Evolutionary conservation across 2,113 vertebrate genomes (phyloP).

Genomic region (Paedocypris sp.): DNA sequence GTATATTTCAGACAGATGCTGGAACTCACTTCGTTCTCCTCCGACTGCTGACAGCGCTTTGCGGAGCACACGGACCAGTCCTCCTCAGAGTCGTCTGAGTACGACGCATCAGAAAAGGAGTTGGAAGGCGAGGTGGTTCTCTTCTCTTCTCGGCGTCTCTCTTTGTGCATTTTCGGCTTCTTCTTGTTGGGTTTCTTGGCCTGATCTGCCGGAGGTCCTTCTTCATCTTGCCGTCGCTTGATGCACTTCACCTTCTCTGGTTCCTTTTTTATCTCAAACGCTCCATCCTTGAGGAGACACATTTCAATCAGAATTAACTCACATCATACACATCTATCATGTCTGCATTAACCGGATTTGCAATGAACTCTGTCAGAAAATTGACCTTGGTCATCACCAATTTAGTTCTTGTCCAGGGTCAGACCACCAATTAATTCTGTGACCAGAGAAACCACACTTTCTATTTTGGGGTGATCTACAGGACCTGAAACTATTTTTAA

Average conservation of each 20-base stretch:
- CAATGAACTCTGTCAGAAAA: too few species aligned
- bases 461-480: too few species aligned
- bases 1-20: too few species aligned
- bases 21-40: constrained; percentile 84
- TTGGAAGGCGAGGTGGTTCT: constrained; percentile 50
- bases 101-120: constrained; percentile 64
- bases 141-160: constrained; percentile 58
- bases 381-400: too few species aligned
- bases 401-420: too few species aligned
- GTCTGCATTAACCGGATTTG: too few species aligned
- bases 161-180: constrained; percentile 71
- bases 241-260: constrained; percentile 60
- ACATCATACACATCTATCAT: too few species aligned
- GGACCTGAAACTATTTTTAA: too few species aligned
- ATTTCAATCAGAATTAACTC: not conserved
- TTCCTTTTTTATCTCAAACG: constrained; percentile 65
- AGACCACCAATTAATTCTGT: too few species aligned
- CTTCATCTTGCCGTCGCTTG: constrained; percentile 76
- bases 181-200: constrained; percentile 76
- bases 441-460: too few species aligned
- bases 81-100: constrained; percentile 84
- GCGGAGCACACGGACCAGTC: constrained; percentile 91
- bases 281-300: constrained; percentile 51
- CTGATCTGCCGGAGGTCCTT: constrained; percentile 63
- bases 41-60: constrained; percentile 82